Base-by-base conservation (phyloP, 92 coral and sea anemone genomes). In the Siderastrea siderea region DNA sequence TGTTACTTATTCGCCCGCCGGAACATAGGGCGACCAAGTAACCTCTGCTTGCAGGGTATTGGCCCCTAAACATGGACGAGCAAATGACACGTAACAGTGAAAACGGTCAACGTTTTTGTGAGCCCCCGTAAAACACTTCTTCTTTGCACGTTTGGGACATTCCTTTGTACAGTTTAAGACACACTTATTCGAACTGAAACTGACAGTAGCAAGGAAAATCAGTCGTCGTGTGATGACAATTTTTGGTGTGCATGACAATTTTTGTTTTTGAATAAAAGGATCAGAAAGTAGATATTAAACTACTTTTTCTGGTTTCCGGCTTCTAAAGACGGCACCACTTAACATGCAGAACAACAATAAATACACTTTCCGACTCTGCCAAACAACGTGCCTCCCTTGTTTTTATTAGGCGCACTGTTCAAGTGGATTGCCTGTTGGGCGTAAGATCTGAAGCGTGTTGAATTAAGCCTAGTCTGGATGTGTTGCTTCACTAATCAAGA, bases 281-380 rank as follows among this genome's bases (percentile, higher is more conserved):
- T 70, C 74, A 46, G 3, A 46, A 70, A 70, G 66, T 61, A 26
- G 4, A 70, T 70, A 43, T 26, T 6, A 10, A 70, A 12, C 50
- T n/a, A 10, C 74, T 68, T 16, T 70, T 70, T 47, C 52, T 13
- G 6, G 53, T 70, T 70, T 70, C 74, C 74, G 74, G 74, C 50
- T 11, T 70, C 17, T 58, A 15, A 58, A 14, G 66, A n/a, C 19
- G 17, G 14, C 16, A 13, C 1, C 66, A 6, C 57, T 10, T 53
- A 53, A 61, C 14, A 61, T 61, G 16, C 16, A n/a, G 5, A 1
- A 61, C 6, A 14, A 61, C 14, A 61, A 16, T 61, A 61, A n/a
- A 14, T 19, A n/a, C 16, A 3, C 16, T 61, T 61, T 26, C 38
- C 38, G 38, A 26, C 38, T 26, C 38, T 26, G 38, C 38, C 38